Base-by-base conservation (phyloP, 2,797 vertebrate species). In the Rachycentron canadum region DNA sequence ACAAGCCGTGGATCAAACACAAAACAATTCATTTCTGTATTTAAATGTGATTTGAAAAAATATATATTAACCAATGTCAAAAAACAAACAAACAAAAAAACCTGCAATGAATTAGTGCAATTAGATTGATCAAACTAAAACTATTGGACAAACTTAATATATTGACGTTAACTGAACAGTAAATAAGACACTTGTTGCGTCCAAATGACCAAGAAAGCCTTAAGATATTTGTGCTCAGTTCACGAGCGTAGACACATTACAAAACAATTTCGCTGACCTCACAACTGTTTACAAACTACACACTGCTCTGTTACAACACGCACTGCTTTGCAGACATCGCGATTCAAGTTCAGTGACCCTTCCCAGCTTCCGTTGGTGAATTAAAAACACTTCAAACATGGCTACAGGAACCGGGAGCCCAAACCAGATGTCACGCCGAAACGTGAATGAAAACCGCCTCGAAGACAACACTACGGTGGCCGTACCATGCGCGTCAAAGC, bases 321-420 rank as follows among this genome's bases (percentile, higher is more conserved):
- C 5, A 49, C n/a, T 4, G 1, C 10, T 5, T 16, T 56, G 26
- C 53, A 56, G 17, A 19, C 26, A 4, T 9, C 8, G 4, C 23
- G 23, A 49, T 1, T 17, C 1, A 28, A 63, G 23, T 6, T 2
- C 6, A 2, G 0, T n/a, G 1, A 3, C 8, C 19, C 2, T 11
- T 14, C 1, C 32, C 7, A 62, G 12, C 55, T 56, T 2, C 3
- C 34, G 62, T 23, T 6, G 21, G 50, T 12, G 47, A 11, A 50
- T 4, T 5, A 55, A 12, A 19, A 4, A 28, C 32, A 25, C 5
- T 57, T 21, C 14, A 34, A 74, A 50, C 14, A 3, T 2, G 4
- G 1, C 11, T n/a, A 8, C 0, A n/a, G 5, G 4, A 14, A 61
- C 0, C 4, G 4, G 40, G 5, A 69, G 5, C 34, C 26, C 5